Percentiles rank a stretch among this genome's conserved stretches.
phyloP scores from a whole-genome alignment of 1,140 invertebrate species.

The Pseudomyrmex sp. region DNA sequence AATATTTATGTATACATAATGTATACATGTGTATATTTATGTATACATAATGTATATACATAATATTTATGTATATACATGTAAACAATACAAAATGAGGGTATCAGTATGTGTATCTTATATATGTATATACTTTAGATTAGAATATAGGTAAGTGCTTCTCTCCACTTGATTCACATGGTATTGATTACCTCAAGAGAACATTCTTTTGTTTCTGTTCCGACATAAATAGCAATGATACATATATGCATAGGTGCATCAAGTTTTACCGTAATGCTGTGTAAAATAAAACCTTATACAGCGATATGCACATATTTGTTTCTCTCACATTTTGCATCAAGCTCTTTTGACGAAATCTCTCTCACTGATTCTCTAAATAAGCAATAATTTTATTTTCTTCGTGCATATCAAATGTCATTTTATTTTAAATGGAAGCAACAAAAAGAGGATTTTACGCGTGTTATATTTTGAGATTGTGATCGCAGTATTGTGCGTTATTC shows the following conservation, averaged over 20 bases:
- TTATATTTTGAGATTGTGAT: conserved; percentile 19
- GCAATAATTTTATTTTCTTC: not conserved
- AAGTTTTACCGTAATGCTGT: not conserved
- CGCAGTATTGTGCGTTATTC: conserved; percentile 8
- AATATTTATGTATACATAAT: too few relatives aligned
- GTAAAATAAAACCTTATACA: conserved; percentile 6
- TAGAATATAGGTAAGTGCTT: not conserved
- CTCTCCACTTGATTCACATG: not conserved
- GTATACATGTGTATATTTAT: too few relatives aligned
- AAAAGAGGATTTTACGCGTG: not conserved
- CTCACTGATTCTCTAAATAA: not conserved
- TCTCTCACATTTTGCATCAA: not conserved
- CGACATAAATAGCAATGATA: conserved; percentile 46
- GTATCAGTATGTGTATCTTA: not conserved
- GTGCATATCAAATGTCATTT: not conserved
- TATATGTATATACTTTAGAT: not conserved
- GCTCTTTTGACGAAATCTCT: not conserved
- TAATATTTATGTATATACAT: too few relatives aligned
- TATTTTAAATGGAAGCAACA: too few relatives aligned
- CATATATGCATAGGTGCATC: conserved; percentile 11
- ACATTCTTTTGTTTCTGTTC: conserved; percentile 53
- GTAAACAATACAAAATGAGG: not conserved
- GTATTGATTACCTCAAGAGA: conserved; percentile 55
- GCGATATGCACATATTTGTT: not conserved
- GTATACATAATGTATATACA: too few relatives aligned